Percentiles rank a stretch among this genome's conserved stretches.
Evolutionary conservation across 2,113 vertebrate species (phyloP).

Genomic region (Passer montanus): DNA sequence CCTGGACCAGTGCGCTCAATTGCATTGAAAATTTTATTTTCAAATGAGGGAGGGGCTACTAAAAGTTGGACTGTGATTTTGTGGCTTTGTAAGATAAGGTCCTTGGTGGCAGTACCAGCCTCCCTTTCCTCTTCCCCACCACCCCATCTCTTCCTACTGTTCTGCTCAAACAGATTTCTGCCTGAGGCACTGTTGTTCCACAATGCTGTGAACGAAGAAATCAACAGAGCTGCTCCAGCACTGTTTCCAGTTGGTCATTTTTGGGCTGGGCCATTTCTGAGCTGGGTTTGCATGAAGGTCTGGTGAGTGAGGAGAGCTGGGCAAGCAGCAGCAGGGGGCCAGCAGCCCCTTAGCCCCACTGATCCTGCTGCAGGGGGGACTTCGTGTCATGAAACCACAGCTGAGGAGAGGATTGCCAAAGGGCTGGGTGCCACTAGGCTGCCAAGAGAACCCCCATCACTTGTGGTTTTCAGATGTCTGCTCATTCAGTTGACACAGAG

Average conservation of each 20-base stretch:
- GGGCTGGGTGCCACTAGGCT: background rate
- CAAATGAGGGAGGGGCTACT: background rate
- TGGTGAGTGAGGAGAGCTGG: background rate
- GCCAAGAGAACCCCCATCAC: background rate
- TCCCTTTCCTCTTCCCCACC: background rate
- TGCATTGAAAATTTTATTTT: background rate
- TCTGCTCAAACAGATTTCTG: background rate
- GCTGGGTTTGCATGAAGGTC: background rate
- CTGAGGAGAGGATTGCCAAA: background rate
- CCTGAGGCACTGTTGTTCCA: background rate
- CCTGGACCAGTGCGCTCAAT: background rate
- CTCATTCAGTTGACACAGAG: background rate
- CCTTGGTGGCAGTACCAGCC: background rate
- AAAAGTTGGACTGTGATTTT: background rate
- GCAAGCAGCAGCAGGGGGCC: background rate
- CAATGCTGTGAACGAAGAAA: background rate
- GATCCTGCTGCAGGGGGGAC: background rate
- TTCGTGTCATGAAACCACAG: background rate
- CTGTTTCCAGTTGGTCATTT: background rate
- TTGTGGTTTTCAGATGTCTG: background rate
- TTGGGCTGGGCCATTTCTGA: background rate
- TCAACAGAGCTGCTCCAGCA: background rate
- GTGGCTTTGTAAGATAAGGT: background rate
- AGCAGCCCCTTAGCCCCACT: background rate
- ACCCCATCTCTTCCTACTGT: accelerated